Percentiles rank a stretch among this genome's conserved stretches.
phyloP scores from a whole-genome alignment of 2,888 invertebrate genomes.

The Tachina lurida region DNA sequence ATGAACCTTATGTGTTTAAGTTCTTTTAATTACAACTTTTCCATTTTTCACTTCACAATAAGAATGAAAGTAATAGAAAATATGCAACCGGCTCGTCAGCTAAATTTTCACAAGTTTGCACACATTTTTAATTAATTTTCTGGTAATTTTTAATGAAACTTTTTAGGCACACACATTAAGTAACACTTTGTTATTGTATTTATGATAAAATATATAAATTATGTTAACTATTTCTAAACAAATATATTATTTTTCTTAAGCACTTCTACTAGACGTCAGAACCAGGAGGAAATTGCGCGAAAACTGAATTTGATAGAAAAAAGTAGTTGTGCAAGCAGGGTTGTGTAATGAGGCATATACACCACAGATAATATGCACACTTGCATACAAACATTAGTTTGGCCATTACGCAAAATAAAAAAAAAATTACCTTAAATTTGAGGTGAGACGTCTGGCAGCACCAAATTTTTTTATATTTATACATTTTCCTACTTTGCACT shows the following conservation, averaged over 20 bases:
- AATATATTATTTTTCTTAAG: background rate
- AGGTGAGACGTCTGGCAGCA: too few relatives aligned
- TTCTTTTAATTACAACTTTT: too few relatives aligned
- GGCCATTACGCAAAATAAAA: accelerated
- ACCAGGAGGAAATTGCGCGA: background rate
- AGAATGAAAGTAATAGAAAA: too few relatives aligned
- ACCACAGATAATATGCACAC: too few relatives aligned
- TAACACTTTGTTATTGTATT: background rate
- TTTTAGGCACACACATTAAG: background rate
- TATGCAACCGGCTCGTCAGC: background rate
- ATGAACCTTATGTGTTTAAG: too few relatives aligned
- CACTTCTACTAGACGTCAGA: background rate
- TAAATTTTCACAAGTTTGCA: background rate
- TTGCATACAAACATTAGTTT: too few relatives aligned
- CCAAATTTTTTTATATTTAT: too few relatives aligned
- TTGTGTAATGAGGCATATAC: too few relatives aligned
- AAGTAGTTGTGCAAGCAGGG: too few relatives aligned
- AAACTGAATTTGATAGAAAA: background rate
- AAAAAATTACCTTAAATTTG: too few relatives aligned
- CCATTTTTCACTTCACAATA: too few relatives aligned
- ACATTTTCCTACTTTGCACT: too few relatives aligned
- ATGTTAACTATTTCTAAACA: background rate
- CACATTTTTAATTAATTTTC: background rate
- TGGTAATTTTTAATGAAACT: background rate
- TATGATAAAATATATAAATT: background rate